phyloP scores from a whole-genome alignment of 2,113 vertebrate species.

The Marcusenius ussheri region DNA sequence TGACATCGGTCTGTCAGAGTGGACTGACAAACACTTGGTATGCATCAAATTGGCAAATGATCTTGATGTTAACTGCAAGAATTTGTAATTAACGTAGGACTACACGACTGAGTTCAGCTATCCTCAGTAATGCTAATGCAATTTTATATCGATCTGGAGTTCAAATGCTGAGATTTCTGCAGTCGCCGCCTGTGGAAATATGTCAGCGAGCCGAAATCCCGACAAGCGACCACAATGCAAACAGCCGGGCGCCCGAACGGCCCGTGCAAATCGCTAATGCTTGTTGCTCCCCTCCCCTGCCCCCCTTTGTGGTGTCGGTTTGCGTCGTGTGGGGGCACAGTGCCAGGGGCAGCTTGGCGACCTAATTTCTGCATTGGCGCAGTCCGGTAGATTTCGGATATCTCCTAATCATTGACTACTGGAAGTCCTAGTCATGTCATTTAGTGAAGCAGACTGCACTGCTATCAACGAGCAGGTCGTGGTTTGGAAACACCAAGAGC shows the following conservation, averaged over 20 bases:
- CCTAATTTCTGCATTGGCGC: background rate
- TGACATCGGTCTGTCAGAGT: background rate
- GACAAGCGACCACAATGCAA: background rate
- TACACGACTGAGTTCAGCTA: background rate
- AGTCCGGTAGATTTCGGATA: background rate
- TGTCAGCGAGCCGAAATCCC: background rate
- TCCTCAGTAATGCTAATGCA: background rate
- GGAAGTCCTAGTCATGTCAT: background rate
- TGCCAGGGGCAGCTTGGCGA: background rate
- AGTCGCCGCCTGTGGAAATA: background rate
- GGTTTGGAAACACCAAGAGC: background rate
- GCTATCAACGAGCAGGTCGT: background rate
- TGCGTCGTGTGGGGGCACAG: background rate
- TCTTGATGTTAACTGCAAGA: background rate
- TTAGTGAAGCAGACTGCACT: background rate
- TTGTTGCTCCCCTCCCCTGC: background rate
- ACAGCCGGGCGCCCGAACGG: background rate
- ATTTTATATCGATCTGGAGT: background rate
- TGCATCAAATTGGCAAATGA: background rate
- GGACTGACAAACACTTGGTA: background rate
- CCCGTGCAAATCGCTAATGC: background rate
- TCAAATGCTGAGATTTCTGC: background rate
- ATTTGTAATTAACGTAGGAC: background rate
- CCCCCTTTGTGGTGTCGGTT: background rate
- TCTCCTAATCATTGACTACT: background rate